Evolutionary conservation across 2,113 vertebrate species (phyloP), one percentile per base, ranked within the genome.

Genomic region (Ciconia stormi): DNA sequence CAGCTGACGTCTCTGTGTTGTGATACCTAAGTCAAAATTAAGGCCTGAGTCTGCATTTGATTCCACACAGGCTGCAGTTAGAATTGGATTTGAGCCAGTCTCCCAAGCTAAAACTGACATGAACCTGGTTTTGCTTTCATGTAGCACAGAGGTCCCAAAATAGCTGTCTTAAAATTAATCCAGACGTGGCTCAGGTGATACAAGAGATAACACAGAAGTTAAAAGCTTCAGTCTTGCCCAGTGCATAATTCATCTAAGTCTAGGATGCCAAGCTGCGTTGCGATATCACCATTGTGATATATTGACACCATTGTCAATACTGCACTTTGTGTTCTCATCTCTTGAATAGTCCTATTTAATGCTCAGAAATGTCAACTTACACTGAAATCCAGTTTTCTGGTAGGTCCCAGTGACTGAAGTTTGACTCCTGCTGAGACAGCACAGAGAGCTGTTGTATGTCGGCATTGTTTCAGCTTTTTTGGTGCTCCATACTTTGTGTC

Each of bases 161-260:
- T 19, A 87, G 29, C 38, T 77, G 30, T 67, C n/a, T 87, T 81
- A 77, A 81, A 84, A 89, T 80, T 93, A 83, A 72, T 71, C 34
- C 47, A 46, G 44, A 72, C 1, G 1, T 82, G 71, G 34, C 63
- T 89, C 49, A 86, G 67, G 42, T 74, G 56, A 53, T 40, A 56
- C 27, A 74, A 66, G 52, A 79, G 47, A 26, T 46, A 82, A 84
- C 26, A 78, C 13, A 46, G 27, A 63, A 81, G 38, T 69, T 1
- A 69, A 90, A 69, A 90, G 6, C 26, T 82, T 94, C 16, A 13
- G 7, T 82, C 32, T 90, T 73, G 69, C 22, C 34, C 50, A 27
- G 46, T 47, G 9, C 36, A 15, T 36, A 81, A 34, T 92, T 92
- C 19, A 32, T 52, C 42, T 34, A 78, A 69, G 53, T 50, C 21